Evolutionary conservation across 2,888 invertebrate species (phyloP).

Genomic region (Leistus spinibarbis): DNA sequence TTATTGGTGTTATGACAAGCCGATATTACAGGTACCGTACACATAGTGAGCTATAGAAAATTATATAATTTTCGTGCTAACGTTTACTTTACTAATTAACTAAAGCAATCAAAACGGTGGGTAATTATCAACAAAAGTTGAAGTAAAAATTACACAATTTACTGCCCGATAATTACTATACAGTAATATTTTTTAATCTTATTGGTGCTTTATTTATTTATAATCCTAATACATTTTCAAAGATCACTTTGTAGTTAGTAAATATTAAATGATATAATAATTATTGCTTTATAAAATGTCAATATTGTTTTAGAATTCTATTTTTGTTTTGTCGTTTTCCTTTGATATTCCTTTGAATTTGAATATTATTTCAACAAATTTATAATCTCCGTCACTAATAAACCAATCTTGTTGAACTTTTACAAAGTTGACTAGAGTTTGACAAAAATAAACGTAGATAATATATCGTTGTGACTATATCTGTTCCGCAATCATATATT

Average conservation of each 20-base stretch:
- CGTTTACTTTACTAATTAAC: slow-evolving; percentile 18
- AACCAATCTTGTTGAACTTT: no score
- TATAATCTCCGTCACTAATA: no score
- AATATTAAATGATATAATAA: no score
- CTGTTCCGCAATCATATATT: background rate
- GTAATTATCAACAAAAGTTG: background rate
- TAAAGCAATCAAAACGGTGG: slow-evolving; percentile 19
- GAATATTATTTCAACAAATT: no score
- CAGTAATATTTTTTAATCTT: background rate
- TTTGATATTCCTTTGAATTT: no score
- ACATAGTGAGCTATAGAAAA: background rate
- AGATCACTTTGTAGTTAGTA: no score
- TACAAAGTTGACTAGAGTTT: background rate
- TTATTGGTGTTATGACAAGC: background rate
- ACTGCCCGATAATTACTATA: background rate
- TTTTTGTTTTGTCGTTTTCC: no score
- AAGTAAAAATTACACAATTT: background rate
- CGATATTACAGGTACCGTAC: slow-evolving; percentile 1
- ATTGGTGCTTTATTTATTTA: background rate
- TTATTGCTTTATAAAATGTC: no score
- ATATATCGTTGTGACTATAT: background rate
- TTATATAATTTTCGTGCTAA: slow-evolving; percentile 14
- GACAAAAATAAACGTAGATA: background rate
- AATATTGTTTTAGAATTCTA: no score
- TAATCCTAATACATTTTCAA: no score